Evolutionary conservation across 2,888 invertebrate genomes (phyloP).

Genomic region (Ernsta delagoae): DNA sequence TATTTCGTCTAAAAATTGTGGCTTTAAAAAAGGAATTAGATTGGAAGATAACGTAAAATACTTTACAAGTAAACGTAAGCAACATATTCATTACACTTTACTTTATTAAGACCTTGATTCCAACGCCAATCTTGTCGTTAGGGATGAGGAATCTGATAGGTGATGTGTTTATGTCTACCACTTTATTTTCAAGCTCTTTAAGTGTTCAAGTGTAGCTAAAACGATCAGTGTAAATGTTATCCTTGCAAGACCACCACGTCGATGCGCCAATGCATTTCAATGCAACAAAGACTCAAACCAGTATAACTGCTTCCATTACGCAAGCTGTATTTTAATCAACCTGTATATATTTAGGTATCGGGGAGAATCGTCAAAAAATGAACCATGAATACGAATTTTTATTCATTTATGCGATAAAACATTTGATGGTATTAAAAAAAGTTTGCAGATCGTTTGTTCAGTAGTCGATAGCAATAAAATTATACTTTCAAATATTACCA

Average conservation of each 20-base stretch:
- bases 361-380: conserved; percentile 15
- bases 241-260: conserved; percentile 16
- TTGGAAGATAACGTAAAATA: not conserved
- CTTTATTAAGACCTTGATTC: not conserved
- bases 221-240: not conserved
- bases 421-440: not conserved
- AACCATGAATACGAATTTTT: conserved; percentile 9
- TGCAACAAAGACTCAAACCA: too few relatives aligned
- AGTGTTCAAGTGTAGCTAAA: conserved; percentile 3
- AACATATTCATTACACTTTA: not conserved
- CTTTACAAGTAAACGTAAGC: not conserved
- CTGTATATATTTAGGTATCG: conserved; percentile 13
- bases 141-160: not conserved
- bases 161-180: not conserved
- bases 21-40: not conserved
- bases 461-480: not conserved
- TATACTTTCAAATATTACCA: not conserved
- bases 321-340: conserved; percentile 21
- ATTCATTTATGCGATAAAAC: conserved; percentile 9
- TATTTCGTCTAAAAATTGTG: conserved; percentile 38
- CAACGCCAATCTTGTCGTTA: not conserved
- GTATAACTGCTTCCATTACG: conserved; percentile 24
- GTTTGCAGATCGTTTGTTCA: not conserved
- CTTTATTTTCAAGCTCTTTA: not conserved
- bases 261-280: too few relatives aligned